Conservation (phyloP, 2,113 vertebrate species). For the Rhinopithecus roxellana region DNA sequence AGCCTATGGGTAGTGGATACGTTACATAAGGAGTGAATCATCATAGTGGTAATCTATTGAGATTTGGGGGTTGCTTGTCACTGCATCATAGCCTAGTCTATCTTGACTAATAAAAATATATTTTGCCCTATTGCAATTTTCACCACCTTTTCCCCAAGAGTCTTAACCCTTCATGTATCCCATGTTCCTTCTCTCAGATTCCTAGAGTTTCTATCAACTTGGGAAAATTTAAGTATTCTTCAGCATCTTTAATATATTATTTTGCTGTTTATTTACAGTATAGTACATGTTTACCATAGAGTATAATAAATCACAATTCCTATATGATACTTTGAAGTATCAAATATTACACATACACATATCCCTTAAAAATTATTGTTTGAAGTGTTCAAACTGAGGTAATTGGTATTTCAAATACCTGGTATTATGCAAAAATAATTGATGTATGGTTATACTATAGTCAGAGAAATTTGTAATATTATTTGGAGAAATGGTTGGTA, state of each 20-base stretch:
- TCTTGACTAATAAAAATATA: not conserved
- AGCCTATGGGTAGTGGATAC: not conserved
- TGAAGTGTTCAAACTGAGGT: not conserved
- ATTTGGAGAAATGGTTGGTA: not conserved
- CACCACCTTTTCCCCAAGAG: not conserved
- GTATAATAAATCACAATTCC: not conserved
- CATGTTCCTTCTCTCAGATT: not conserved
- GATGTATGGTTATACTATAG: not conserved
- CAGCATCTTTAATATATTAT: not conserved
- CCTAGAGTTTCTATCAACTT: not conserved
- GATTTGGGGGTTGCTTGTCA: not conserved
- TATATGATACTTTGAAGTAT: not conserved
- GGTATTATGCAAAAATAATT: not conserved
- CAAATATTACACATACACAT: not conserved
- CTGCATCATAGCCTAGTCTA: not conserved
- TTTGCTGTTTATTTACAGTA: not conserved
- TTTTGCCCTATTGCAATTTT: not conserved
- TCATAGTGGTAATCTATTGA: not conserved
- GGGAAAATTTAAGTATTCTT: not conserved
- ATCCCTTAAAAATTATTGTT: not conserved
- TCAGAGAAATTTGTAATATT: not conserved
- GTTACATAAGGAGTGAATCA: not conserved
- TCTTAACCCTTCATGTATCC: not conserved
- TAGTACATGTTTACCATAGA: not conserved
- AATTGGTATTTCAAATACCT: not conserved